A percentile compares a stretch with the other conserved stretches of the same genome.
Evolutionary conservation across 2,113 vertebrate genomes (phyloP).

Genomic region (Scytalopus superciliaris): DNA sequence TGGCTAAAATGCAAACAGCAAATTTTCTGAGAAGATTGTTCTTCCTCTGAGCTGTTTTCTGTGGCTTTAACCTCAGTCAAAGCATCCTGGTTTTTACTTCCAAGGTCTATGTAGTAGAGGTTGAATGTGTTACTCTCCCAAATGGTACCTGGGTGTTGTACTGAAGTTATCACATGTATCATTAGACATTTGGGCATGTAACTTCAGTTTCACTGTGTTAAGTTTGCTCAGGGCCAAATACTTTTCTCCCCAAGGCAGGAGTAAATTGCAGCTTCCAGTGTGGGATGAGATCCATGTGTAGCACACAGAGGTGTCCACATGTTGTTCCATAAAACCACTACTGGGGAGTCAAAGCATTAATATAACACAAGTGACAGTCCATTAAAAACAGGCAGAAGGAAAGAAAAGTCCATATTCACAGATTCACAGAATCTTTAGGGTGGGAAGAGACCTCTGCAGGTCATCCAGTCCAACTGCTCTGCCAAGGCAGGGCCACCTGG

Average conservation of each 20-base stretch:
- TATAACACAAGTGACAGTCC: neutral
- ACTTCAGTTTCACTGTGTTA: neutral
- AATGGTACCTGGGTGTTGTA: neutral
- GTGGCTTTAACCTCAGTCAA: slow-evolving; percentile 16
- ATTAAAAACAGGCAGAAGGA: neutral
- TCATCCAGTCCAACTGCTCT: neutral
- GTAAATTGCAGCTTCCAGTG: neutral
- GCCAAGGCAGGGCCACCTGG: neutral
- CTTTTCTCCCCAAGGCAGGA: neutral
- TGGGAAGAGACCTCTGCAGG: neutral
- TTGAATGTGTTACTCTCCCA: neutral
- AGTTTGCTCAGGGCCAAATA: slow-evolving; percentile 17
- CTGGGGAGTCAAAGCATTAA: neutral
- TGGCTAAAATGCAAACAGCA: neutral
- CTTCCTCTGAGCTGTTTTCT: neutral
- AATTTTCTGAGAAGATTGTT: slow-evolving; percentile 4
- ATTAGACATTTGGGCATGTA: neutral
- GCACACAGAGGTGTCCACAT: neutral
- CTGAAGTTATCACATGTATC: neutral
- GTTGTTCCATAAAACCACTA: neutral
- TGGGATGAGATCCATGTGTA: neutral
- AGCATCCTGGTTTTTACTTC: neutral
- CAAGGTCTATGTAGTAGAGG: neutral
- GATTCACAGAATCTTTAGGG: neutral
- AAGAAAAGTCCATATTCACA: neutral